Conservation (phyloP, 2,797 vertebrate species). For the Cebuella pygmaea region DNA sequence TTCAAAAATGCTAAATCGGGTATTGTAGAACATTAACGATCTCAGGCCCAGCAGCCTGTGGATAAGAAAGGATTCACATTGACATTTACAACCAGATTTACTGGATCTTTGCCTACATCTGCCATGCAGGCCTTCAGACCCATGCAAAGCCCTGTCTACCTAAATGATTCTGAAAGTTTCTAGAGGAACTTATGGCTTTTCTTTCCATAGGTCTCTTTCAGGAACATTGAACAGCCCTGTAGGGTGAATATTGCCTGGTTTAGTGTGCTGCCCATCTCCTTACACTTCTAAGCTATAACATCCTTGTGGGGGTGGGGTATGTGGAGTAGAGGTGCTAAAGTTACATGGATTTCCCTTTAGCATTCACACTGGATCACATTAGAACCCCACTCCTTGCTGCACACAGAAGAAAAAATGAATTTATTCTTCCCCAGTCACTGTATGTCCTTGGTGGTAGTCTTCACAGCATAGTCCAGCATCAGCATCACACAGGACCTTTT, state of each 20-base stretch:
- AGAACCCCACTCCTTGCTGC: background rate
- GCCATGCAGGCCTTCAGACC: constrained; percentile 35
- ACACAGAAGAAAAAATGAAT: background rate
- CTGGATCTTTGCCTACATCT: constrained; percentile 72
- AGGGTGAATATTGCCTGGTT: background rate
- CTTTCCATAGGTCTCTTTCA: background rate
- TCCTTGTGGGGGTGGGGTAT: background rate
- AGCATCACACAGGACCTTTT: background rate
- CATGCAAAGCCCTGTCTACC: constrained; percentile 32
- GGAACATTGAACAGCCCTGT: background rate
- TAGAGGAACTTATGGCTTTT: background rate
- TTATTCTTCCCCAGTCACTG: background rate
- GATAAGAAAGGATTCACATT: constrained; percentile 66
- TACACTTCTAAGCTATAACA: background rate
- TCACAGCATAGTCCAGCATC: background rate
- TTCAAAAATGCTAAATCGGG: constrained; percentile 52
- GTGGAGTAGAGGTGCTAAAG: background rate
- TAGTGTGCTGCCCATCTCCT: background rate
- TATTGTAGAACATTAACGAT: constrained; percentile 47
- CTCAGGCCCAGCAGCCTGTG: constrained; percentile 60
- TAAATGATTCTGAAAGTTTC: constrained; percentile 41
- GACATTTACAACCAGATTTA: constrained; percentile 77
- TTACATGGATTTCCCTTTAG: background rate
- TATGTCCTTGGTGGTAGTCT: background rate
- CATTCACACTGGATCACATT: background rate